phyloP scores from a whole-genome alignment of 2,888 invertebrate species.

The Pomacea canaliculata region DNA sequence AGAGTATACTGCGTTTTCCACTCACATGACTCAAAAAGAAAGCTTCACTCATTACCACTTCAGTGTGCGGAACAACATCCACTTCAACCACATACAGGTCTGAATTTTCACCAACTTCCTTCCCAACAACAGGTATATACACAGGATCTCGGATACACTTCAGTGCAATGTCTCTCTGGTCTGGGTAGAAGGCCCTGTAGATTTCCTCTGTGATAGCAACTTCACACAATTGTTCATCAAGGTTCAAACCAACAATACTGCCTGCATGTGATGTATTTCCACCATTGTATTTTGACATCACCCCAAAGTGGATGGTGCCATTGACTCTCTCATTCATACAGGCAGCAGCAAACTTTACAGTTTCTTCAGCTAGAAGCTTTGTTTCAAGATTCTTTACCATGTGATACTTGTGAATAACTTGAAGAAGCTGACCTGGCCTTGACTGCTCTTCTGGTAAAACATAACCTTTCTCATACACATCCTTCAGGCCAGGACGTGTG shows the following conservation, averaged over 20 bases:
- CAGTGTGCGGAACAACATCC: conserved; percentile 37
- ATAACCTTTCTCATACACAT: conserved; percentile 7
- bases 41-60: conserved; percentile 30
- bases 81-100: conserved; percentile 37
- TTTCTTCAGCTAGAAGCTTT: conserved; percentile 1
- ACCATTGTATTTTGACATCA: conserved; percentile 14
- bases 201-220: conserved; percentile 24
- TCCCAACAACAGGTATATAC: conserved; percentile 34
- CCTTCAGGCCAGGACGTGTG: conserved; percentile 1
- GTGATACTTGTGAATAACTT: conserved; percentile 10
- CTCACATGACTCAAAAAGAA: conserved; percentile 24
- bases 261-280: conserved; percentile 21
- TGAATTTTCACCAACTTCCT: background rate
- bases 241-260: conserved; percentile 31
- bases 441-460: conserved; percentile 13
- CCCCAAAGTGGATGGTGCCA: conserved; percentile 36
- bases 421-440: conserved; percentile 25
- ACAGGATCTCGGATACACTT: conserved; percentile 36
- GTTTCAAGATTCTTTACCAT: background rate
- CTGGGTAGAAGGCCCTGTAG: conserved; percentile 26
- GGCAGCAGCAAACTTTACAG: conserved; percentile 28
- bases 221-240: conserved; percentile 23
- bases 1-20: background rate
- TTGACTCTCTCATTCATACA: conserved; percentile 31
- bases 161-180: conserved; percentile 30